A percentile compares a stretch with the other conserved stretches of the same genome.
phyloP scores from a whole-genome alignment of 2,113 vertebrate species.

The Oncorhynchus kisutch region DNA sequence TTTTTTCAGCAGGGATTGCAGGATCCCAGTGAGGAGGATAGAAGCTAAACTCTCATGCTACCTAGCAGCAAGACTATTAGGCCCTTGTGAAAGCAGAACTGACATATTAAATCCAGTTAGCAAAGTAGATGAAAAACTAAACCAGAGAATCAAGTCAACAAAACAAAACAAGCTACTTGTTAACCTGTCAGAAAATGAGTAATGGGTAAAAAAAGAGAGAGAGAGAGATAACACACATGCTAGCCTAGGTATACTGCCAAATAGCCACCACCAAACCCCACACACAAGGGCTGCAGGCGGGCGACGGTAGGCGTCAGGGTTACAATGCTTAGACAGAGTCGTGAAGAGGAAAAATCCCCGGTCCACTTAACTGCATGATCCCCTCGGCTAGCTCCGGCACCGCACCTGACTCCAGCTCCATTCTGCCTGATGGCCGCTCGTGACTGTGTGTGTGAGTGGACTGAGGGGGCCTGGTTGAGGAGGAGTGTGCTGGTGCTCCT shows the following conservation, averaged over 20 bases:
- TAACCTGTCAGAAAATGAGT: background rate
- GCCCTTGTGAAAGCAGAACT: background rate
- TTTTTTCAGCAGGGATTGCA: no score
- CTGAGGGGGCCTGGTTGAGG: slow-evolving; percentile 41
- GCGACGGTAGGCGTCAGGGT: slow-evolving; percentile 25
- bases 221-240: background rate
- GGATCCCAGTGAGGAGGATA: no score
- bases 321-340: slow-evolving; percentile 31
- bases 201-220: background rate
- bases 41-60: no score
- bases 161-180: background rate
- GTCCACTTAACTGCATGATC: slow-evolving; percentile 78
- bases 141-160: background rate
- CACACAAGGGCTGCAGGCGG: no score
- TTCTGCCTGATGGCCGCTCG: slow-evolving; percentile 57
- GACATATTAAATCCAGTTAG: background rate
- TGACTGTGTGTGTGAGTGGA: slow-evolving; percentile 27
- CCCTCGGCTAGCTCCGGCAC: slow-evolving; percentile 65
- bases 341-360: slow-evolving; percentile 37
- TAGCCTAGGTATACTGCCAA: background rate
- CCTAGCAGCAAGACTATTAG: no score
- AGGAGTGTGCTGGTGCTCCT: slow-evolving; percentile 37
- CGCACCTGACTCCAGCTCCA: slow-evolving; percentile 73
- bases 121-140: background rate
- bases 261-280: no score